These are phyloP conservation scores for Stenichneumon culpator DNA, from an alignment of 2,888 invertebrate species.

Conservation along the genomic window DNA sequence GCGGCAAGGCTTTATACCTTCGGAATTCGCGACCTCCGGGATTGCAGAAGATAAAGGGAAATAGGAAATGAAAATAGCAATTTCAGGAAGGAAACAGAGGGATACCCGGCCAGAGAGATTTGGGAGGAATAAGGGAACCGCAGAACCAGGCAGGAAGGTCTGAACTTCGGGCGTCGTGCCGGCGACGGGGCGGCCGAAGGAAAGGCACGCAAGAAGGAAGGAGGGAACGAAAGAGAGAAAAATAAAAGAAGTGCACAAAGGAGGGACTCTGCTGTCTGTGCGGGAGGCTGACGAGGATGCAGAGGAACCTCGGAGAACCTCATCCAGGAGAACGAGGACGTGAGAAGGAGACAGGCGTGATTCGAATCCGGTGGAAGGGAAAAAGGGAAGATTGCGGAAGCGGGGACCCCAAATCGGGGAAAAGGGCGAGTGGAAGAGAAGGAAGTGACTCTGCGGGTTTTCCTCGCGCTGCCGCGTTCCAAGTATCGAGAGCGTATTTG, in stretches of 20 bases:
- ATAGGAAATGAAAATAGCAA: conserved; percentile 78
- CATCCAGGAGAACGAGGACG: conserved; percentile 45
- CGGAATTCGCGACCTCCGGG: conserved; percentile 22
- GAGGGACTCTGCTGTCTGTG: conserved; percentile 51
- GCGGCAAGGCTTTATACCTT: conserved; percentile 14
- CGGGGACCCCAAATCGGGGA: conserved; percentile 46
- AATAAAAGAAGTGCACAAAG: conserved; percentile 36
- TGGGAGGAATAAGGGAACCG: conserved; percentile 50
- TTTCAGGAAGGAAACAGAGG: conserved; percentile 68
- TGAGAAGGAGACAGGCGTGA: conserved; percentile 76
- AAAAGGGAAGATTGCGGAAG: conserved; percentile 48
- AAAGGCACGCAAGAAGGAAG: conserved; percentile 50
- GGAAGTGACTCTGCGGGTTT: conserved; percentile 61
- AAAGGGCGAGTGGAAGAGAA: conserved; percentile 29
- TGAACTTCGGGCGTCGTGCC: conserved; percentile 66
- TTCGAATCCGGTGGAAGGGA: conserved; percentile 75
- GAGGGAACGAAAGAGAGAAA: conserved; percentile 55
- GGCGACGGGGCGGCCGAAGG: conserved; percentile 57
- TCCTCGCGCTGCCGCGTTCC: conserved; percentile 59
- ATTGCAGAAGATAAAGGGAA: conserved; percentile 66
- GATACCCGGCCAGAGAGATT: conserved; percentile 27
- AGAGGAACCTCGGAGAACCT: conserved; percentile 5
- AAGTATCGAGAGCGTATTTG: conserved; percentile 65
- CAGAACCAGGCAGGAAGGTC: conserved; percentile 54
- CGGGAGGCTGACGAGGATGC: conserved; percentile 62